phyloP scores from a whole-genome alignment of 2,888 invertebrate genomes.

The Scaeva pyrastri region DNA sequence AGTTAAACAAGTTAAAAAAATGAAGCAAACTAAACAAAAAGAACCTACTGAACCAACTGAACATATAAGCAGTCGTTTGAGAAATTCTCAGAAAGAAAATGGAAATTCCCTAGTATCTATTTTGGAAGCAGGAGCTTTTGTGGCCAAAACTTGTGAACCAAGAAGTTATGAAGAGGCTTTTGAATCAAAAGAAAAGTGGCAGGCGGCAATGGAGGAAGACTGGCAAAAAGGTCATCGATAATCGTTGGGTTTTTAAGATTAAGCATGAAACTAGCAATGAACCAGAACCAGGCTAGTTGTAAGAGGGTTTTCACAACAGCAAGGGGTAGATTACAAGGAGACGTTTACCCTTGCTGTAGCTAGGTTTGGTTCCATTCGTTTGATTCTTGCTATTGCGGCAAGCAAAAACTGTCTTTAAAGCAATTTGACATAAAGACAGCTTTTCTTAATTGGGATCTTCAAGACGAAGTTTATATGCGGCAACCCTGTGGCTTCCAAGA shows the following conservation, averaged over 20 bases:
- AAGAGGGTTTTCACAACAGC: too few species aligned
- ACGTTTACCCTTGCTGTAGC: too few species aligned
- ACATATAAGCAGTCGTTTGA: too few species aligned
- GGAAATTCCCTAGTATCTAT: conserved; percentile 5
- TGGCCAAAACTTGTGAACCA: conserved; percentile 22
- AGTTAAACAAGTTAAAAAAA: too few species aligned
- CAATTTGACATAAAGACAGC: neutral
- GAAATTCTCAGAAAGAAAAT: neutral
- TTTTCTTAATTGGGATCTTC: too few species aligned
- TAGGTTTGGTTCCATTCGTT: conserved; percentile 29
- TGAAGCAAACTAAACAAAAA: too few species aligned
- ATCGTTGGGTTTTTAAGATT: conserved; percentile 44
- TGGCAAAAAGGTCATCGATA: conserved; percentile 22
- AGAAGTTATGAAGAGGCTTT: conserved; percentile 21
- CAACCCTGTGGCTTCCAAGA: conserved; percentile 70
- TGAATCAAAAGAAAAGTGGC: conserved; percentile 35
- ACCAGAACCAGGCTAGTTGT: conserved; percentile 2
- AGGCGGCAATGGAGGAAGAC: neutral
- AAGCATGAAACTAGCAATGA: conserved; percentile 27
- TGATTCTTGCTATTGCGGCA: conserved; percentile 17
- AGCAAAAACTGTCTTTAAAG: conserved; percentile 35
- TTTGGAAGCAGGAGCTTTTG: conserved; percentile 1
- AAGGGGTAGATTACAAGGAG: too few species aligned
- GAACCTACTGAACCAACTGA: too few species aligned
- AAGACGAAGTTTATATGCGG: conserved; percentile 26